Evolutionary conservation across 2,797 vertebrate genomes (phyloP).

Genomic region (Phrynocephalus forsythii): DNA sequence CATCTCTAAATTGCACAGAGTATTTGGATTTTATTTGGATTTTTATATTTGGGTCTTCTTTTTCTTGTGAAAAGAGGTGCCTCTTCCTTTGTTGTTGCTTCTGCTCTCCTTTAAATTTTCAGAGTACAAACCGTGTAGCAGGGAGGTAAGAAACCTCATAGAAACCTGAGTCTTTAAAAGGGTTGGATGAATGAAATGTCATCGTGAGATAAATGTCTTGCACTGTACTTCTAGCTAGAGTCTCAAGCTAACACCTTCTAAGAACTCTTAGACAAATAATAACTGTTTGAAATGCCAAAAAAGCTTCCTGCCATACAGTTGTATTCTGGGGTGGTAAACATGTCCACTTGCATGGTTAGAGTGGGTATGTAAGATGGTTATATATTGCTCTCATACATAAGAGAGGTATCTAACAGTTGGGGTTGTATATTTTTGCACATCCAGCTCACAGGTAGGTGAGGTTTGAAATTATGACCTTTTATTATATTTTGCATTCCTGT

Average conservation of each 20-base stretch:
- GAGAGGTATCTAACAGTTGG: neutral
- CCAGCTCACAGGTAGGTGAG: slow-evolving; percentile 47
- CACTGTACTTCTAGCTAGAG: neutral
- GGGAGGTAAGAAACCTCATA: fast-evolving
- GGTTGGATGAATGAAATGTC: slow-evolving; percentile 1
- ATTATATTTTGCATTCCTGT: neutral
- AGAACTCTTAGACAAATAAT: slow-evolving; percentile 10
- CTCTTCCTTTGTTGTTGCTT: neutral
- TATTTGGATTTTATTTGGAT: slow-evolving; percentile 28
- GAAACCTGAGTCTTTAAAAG: slow-evolving; percentile 26
- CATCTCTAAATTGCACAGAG: slow-evolving; percentile 39
- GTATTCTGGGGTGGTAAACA: slow-evolving; percentile 22
- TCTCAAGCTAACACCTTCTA: neutral
- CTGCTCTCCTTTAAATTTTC: neutral
- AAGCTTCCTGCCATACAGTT: neutral
- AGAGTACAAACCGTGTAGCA: slow-evolving; percentile 16
- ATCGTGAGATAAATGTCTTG: slow-evolving; percentile 18
- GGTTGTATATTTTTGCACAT: slow-evolving; percentile 14
- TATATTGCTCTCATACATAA: neutral
- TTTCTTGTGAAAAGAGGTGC: too few species aligned
- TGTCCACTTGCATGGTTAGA: slow-evolving; percentile 22
- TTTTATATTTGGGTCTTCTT: slow-evolving; percentile 10
- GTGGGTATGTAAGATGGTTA: neutral
- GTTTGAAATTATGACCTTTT: slow-evolving; percentile 25
- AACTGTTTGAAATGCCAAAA: neutral